Conservation (phyloP, 2,888 invertebrate genomes). For the Chaitophorus viminalis region DNA sequence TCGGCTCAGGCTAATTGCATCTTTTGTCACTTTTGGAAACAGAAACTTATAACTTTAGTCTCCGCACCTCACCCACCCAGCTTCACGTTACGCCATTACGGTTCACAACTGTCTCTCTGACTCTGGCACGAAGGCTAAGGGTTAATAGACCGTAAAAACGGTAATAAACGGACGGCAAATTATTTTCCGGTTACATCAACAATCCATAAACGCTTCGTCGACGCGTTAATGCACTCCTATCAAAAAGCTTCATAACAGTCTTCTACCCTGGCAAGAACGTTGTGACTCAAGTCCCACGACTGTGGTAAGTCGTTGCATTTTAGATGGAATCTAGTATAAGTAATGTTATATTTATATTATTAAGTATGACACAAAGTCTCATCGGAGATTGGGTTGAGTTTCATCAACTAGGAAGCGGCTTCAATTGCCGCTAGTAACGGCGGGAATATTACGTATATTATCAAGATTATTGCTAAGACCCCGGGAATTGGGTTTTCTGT, state of each 20-base stretch:
- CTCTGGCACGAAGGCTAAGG: background rate
- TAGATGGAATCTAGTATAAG: background rate
- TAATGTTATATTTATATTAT: background rate
- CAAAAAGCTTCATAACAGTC: background rate
- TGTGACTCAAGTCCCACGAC: background rate
- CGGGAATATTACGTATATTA: too few relatives aligned
- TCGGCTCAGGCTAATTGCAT: background rate
- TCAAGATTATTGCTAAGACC: too few relatives aligned
- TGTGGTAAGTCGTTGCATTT: background rate
- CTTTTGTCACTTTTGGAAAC: background rate
- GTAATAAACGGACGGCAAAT: slow-evolving; percentile 36
- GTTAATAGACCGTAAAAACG: slow-evolving; percentile 18
- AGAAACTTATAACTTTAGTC: background rate
- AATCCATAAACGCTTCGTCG: slow-evolving; percentile 15
- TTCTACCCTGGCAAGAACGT: background rate
- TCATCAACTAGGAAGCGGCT: too few relatives aligned
- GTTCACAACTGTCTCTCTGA: background rate
- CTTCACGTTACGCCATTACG: background rate
- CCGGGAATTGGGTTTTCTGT: too few relatives aligned
- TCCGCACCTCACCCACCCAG: background rate
- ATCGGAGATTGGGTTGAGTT: too few relatives aligned
- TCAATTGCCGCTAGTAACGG: too few relatives aligned
- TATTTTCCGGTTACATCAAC: slow-evolving; percentile 41
- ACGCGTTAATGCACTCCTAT: slow-evolving; percentile 3
- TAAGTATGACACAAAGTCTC: background rate